Conservation (phyloP, 1,140 invertebrate genomes). For the Leptopilina boulardi region DNA sequence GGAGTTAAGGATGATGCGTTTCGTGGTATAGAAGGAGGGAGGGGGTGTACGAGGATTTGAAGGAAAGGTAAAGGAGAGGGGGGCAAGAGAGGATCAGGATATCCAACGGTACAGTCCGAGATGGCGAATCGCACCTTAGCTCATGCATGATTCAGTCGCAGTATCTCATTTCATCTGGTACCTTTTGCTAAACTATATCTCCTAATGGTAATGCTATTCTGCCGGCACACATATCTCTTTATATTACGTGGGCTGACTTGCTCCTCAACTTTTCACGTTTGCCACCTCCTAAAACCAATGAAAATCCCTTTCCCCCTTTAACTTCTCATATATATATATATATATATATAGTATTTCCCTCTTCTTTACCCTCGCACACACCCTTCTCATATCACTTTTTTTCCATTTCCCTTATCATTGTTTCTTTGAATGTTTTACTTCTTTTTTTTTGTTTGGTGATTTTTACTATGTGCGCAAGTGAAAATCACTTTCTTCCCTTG, state of each 20-base stretch:
- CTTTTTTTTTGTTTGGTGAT: too few species aligned
- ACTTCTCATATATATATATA: too few species aligned
- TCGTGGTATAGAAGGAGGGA: background rate
- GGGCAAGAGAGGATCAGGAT: background rate
- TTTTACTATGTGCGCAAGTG: too few species aligned
- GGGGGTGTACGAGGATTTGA: too few species aligned
- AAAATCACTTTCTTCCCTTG: too few species aligned
- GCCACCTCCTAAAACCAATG: constrained; percentile 53
- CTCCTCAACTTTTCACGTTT: constrained; percentile 64
- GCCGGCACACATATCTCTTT: constrained; percentile 72
- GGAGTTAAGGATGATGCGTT: constrained; percentile 33
- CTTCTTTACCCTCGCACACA: background rate
- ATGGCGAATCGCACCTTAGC: constrained; percentile 70
- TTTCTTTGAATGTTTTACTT: too few species aligned
- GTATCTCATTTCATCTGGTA: constrained; percentile 76
- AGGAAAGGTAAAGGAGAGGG: background rate
- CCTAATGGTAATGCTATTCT: constrained; percentile 76
- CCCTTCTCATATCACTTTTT: background rate
- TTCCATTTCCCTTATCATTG: too few species aligned
- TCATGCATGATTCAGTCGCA: constrained; percentile 77
- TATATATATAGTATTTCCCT: too few species aligned
- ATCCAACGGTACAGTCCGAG: constrained; percentile 41
- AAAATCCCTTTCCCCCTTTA: constrained; percentile 33
- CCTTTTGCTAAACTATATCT: constrained; percentile 74
- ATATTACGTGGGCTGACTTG: constrained; percentile 72